A percentile compares a stretch with the other conserved stretches of the same genome.
phyloP scores from a whole-genome alignment of 2,888 invertebrate genomes.

The Phanerotoma sp. region DNA sequence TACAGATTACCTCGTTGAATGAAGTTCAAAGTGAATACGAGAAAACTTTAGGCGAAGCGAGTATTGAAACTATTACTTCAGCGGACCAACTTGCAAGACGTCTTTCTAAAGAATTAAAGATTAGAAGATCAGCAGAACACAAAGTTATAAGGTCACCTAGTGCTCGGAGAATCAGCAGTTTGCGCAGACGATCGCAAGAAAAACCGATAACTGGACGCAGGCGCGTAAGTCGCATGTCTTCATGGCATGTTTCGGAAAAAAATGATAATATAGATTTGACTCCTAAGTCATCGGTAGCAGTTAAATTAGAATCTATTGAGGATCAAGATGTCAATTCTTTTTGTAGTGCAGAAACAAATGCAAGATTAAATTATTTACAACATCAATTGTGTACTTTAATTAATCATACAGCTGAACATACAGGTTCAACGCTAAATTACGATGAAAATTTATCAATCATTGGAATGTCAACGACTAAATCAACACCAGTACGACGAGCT shows the following conservation, averaged over 20 bases:
- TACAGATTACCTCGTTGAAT: conserved; percentile 60
- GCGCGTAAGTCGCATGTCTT: conserved; percentile 61
- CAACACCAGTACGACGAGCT: conserved; percentile 44
- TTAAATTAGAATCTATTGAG: conserved; percentile 1
- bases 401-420: conserved; percentile 46
- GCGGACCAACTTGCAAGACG: conserved; percentile 72
- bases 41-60: conserved; percentile 71
- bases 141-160: conserved; percentile 78
- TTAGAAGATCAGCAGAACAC: conserved; percentile 68
- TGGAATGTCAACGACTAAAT: not conserved
- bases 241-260: conserved; percentile 63
- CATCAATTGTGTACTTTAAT: conserved; percentile 46
- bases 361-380: conserved; percentile 44
- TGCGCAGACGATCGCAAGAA: conserved; percentile 73
- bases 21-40: conserved; percentile 74
- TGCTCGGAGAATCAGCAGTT: conserved; percentile 76
- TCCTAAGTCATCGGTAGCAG: not conserved
- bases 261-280: conserved; percentile 26
- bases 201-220: conserved; percentile 47
- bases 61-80: conserved; percentile 64
- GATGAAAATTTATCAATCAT: conserved; percentile 35
- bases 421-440: conserved; percentile 39
- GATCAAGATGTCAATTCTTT: conserved; percentile 29
- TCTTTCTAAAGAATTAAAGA: conserved; percentile 73
- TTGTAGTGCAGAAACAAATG: conserved; percentile 46